These are phyloP conservation scores for Micoletzkya japonica DNA, from an alignment of 2,888 invertebrate species.

Conservation along the genomic window DNA sequence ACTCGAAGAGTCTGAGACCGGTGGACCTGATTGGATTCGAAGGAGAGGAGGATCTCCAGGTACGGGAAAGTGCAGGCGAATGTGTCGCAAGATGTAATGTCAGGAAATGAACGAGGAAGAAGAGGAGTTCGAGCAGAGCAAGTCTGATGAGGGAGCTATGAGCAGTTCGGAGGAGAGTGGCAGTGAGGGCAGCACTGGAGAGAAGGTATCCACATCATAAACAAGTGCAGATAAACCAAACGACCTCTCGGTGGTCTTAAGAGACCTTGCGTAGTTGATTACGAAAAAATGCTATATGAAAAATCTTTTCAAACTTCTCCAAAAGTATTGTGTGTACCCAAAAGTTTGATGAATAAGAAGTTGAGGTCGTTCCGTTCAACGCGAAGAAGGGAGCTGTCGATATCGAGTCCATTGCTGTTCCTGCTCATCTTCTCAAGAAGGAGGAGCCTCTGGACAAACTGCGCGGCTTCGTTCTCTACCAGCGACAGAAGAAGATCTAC, in stretches of 20 bases:
- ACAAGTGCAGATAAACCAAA: background rate
- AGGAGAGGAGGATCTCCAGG: slow-evolving; percentile 54
- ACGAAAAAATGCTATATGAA: background rate
- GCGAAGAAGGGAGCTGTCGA: slow-evolving; percentile 44
- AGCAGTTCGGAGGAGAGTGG: slow-evolving; percentile 3
- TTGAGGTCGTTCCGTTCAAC: slow-evolving; percentile 7
- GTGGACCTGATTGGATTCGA: slow-evolving; percentile 60
- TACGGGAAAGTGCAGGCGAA: slow-evolving; percentile 30
- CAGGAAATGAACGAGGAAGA: slow-evolving; percentile 38
- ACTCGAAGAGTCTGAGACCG: slow-evolving; percentile 56
- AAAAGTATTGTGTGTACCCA: background rate
- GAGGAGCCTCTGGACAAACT: slow-evolving; percentile 62
- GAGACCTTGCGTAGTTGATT: background rate
- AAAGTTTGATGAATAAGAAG: background rate
- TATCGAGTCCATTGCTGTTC: slow-evolving; percentile 57
- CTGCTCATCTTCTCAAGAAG: slow-evolving; percentile 40
- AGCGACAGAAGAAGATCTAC: slow-evolving; percentile 83
- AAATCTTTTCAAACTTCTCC: background rate
- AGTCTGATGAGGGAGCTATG: slow-evolving; percentile 31
- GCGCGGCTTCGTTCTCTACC: slow-evolving; percentile 90
- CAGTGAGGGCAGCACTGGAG: slow-evolving; percentile 21
- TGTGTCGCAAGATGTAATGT: background rate
- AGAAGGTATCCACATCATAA: too few relatives aligned
- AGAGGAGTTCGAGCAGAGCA: slow-evolving; percentile 36
- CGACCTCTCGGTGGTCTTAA: background rate